Evolutionary conservation across 2,888 invertebrate species (phyloP), one percentile per base, ranked within the genome.

Genomic region (Sarcophaga carnaria): DNA sequence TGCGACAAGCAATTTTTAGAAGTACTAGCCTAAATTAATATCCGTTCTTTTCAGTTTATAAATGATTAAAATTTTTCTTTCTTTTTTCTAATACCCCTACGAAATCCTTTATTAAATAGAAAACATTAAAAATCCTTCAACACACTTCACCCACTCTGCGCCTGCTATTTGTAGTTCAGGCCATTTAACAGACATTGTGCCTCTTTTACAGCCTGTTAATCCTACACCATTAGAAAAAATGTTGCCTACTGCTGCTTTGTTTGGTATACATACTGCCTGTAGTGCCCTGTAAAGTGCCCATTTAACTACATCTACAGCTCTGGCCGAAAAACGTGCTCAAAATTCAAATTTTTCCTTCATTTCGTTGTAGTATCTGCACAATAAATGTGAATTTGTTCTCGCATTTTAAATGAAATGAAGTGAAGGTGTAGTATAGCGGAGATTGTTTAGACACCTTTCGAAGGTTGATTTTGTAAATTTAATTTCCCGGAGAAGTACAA

Each of bases 241-340:
- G 27, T n/a, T 66, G 27, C n/a, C 17, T 37, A 37, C 6, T 37
- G 25, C 17, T 66, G 17, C 8, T 66, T 17, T 45, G 14, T 66
- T n/a, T 27, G 8, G 37, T 2, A 37, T 62, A 11, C 2, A 62
- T 17, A 17, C 10, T 25, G 37, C 17, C 6, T 20, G n/a, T 62
- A 62, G 25, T 20, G n/a, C 17, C 2, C 12, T 54, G 54, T 54
- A 54, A 54, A 37, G 37, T 54, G 54, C 17, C 54, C 0, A 54
- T 54, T 54, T 17, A 54, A 54, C 54, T 6, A 54, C 17, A 4
- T 54, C 5, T 54, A 54, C 12, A 54, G 17, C 17, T 54, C 17
- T 54, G 12, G 54, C 54, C 17, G 12, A 11, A 72, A 69, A 78
- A 80, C 86, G 86, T 86, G 86, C 67, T 78, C 49, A 72, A 86